Conservation (phyloP, 2,113 vertebrate genomes). For the Antennarius striatus region DNA sequence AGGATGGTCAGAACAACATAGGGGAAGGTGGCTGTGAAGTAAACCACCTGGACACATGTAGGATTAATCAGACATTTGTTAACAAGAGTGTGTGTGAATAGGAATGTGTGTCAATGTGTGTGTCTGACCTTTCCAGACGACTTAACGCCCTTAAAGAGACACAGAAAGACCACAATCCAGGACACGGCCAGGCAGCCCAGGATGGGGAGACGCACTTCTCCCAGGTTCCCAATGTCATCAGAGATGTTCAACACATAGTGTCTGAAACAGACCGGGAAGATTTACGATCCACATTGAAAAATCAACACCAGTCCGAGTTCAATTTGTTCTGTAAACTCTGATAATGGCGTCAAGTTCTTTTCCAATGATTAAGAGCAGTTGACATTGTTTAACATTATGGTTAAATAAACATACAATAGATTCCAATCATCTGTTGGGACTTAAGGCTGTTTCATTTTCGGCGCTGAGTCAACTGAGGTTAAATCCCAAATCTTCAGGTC, state of each 20-base stretch:
- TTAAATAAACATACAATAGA: too few relatives aligned
- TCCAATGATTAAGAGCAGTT: too few relatives aligned
- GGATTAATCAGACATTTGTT: too few relatives aligned
- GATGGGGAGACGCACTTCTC: slow-evolving; percentile 91
- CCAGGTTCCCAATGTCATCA: slow-evolving; percentile 92
- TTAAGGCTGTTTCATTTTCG: too few relatives aligned
- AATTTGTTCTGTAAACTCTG: too few relatives aligned
- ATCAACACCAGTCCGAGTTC: too few relatives aligned
- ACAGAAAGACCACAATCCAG: slow-evolving; percentile 97
- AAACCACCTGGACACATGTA: slow-evolving; percentile 86
- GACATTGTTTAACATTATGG: too few relatives aligned
- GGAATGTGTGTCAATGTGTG: background rate
- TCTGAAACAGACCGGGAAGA: slow-evolving; percentile 68
- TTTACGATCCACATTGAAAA: background rate
- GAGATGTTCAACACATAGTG: slow-evolving; percentile 92
- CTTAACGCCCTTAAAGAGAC: slow-evolving; percentile 96
- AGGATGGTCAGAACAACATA: slow-evolving; percentile 97
- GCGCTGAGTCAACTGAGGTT: too few relatives aligned
- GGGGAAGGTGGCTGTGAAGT: slow-evolving; percentile 97
- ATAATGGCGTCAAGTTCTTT: too few relatives aligned
- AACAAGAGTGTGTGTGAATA: too few relatives aligned
- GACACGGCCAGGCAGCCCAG: slow-evolving; percentile 92
- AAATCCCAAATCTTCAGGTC: too few relatives aligned
- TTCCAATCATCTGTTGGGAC: too few relatives aligned
- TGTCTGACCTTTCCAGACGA: slow-evolving; percentile 94